Conservation (phyloP, 2,797 vertebrate species). For the Characodon lateralis region DNA sequence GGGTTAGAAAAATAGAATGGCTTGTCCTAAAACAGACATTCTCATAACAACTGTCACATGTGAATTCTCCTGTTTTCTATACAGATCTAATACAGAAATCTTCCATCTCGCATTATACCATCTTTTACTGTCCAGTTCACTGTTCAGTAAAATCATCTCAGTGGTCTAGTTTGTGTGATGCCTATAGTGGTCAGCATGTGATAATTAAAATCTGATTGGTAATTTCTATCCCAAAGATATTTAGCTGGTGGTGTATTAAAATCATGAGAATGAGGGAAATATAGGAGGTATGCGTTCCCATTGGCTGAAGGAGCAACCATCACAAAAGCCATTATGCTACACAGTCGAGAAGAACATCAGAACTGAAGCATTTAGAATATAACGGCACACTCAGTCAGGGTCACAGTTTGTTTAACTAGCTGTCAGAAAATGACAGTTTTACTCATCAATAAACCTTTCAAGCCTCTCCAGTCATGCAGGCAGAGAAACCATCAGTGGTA, state of each 20-base stretch:
- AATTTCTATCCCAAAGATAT: background rate
- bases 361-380: background rate
- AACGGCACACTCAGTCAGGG: background rate
- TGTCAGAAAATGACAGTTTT: constrained; percentile 39
- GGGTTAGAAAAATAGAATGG: too few relatives aligned
- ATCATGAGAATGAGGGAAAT: background rate
- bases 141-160: background rate
- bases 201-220: background rate
- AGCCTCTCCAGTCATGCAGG: too few relatives aligned
- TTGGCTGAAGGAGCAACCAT: constrained; percentile 12
- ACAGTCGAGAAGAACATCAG: background rate
- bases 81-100: too few relatives aligned
- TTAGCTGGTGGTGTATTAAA: background rate
- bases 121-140: background rate
- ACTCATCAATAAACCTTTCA: too few relatives aligned
- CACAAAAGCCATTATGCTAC: background rate
- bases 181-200: background rate
- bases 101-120: too few relatives aligned
- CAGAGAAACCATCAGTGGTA: too few relatives aligned
- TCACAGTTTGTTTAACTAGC: constrained; percentile 8
- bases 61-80: too few relatives aligned
- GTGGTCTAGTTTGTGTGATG: background rate
- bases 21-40: too few relatives aligned
- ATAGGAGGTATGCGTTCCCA: constrained; percentile 15
- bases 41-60: too few relatives aligned